A percentile compares a stretch with the other conserved stretches of the same genome.
Conservation (phyloP, 2,888 invertebrate species). For the Rhabditoides inermis region DNA sequence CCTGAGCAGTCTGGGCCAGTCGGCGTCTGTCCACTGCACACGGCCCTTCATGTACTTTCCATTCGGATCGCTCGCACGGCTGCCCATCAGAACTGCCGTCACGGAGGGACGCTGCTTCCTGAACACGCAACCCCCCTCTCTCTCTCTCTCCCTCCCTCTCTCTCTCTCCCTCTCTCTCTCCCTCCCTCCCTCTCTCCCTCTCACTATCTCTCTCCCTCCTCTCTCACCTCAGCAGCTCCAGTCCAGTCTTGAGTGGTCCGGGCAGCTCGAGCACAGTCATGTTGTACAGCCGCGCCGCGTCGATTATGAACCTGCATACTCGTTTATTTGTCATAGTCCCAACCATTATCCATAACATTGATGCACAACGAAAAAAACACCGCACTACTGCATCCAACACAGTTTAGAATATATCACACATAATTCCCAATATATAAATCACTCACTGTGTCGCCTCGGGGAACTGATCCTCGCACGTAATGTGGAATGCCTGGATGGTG, state of each 20-base stretch:
- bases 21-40: conserved; percentile 66
- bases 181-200: too few species aligned
- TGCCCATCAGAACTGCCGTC: conserved; percentile 84
- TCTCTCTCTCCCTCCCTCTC: too few species aligned
- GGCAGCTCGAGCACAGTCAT: conserved; percentile 66
- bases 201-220: too few species aligned
- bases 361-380: too few species aligned
- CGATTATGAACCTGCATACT: too few species aligned
- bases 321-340: too few species aligned
- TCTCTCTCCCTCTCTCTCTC: too few species aligned
- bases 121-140: too few species aligned
- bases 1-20: conserved; percentile 82
- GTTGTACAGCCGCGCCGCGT: conserved; percentile 64
- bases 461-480: conserved; percentile 72
- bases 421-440: too few species aligned
- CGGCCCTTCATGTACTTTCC: conserved; percentile 35
- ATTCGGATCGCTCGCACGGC: conserved; percentile 70
- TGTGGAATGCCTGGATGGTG: conserved; percentile 66
- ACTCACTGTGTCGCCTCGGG: conserved; percentile 73
- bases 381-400: too few species aligned
- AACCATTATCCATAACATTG: too few species aligned
- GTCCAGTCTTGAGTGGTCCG: conserved; percentile 67
- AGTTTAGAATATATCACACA: too few species aligned
- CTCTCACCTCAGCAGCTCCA: conserved; percentile 62
- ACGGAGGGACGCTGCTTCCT: conserved; percentile 58